These are phyloP conservation scores for Epinephelus malabaricus DNA, from an alignment of 2,797 vertebrate species.

Conservation along the genomic window DNA sequence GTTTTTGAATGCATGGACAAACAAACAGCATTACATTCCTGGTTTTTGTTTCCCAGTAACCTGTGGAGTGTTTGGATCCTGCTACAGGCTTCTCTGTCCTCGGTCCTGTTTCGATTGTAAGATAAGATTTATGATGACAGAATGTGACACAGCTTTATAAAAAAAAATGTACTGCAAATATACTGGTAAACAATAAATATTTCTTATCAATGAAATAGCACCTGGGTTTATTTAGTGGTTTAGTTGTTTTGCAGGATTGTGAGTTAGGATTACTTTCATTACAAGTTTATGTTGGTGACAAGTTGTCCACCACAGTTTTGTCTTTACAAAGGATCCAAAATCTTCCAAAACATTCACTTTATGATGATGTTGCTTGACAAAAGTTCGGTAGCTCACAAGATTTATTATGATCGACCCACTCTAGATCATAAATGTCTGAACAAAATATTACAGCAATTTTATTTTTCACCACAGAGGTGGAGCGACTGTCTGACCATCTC, in stretches of 20 bases:
- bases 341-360: too few species aligned
- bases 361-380: too few species aligned
- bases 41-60: slow-evolving; percentile 20
- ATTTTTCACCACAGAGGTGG: too few species aligned
- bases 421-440: too few species aligned
- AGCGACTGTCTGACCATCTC: too few species aligned
- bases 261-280: too few species aligned
- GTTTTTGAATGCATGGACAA: slow-evolving; percentile 46
- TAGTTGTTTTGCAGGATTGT: neutral
- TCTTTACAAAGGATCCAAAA: too few species aligned
- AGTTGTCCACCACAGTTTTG: too few species aligned
- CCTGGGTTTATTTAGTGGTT: neutral
- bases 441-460: too few species aligned
- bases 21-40: slow-evolving; percentile 13
- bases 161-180: slow-evolving; percentile 59
- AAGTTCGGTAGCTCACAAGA: too few species aligned
- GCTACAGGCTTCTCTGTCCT: slow-evolving; percentile 31
- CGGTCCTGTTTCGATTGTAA: slow-evolving; percentile 55
- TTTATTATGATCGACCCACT: too few species aligned
- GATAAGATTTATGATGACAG: slow-evolving; percentile 59
- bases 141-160: slow-evolving; percentile 75
- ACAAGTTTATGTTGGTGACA: too few species aligned
- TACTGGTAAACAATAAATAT: slow-evolving; percentile 73
- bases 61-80: slow-evolving; percentile 45
- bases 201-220: slow-evolving; percentile 48